phyloP scores from a whole-genome alignment of 1,140 invertebrate genomes.

The Apis dorsata region DNA sequence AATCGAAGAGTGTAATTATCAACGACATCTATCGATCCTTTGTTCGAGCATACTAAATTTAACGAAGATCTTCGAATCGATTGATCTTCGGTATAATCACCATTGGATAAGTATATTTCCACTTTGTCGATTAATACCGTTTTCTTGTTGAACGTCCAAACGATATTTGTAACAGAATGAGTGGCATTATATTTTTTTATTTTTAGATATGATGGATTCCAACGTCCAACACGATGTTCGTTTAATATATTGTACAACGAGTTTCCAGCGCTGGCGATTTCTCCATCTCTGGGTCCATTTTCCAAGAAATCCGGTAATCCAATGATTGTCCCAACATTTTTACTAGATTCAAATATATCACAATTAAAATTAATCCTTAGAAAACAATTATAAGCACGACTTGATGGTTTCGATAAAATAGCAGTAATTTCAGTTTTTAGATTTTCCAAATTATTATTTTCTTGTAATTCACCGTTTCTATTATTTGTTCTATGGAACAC shows the following conservation, averaged over 20 bases:
- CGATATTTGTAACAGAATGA: not conserved
- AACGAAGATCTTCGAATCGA: not conserved
- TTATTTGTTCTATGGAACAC: too few relatives aligned
- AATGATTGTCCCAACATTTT: not conserved
- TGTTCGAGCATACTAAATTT: not conserved
- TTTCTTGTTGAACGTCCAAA: not conserved
- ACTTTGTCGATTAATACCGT: not conserved
- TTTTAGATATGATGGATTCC: not conserved
- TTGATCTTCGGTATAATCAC: not conserved
- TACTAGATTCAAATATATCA: not conserved
- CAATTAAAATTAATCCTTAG: not conserved
- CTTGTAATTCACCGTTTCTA: not conserved
- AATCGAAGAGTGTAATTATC: not conserved
- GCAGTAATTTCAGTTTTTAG: not conserved
- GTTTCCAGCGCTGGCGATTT: not conserved
- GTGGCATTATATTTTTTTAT: not conserved
- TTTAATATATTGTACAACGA: not conserved
- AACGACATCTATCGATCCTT: not conserved
- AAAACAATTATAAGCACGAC: conserved; percentile 6
- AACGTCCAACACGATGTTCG: not conserved
- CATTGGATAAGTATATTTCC: not conserved
- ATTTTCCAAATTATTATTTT: not conserved
- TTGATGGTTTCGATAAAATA: not conserved
- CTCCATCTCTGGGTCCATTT: not conserved
- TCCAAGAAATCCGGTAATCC: not conserved